A percentile compares a stretch with the other conserved stretches of the same genome.
These are phyloP conservation scores for Heloderma charlesbogerti DNA, from an alignment of 2,113 vertebrate species.

Conservation along the genomic window DNA sequence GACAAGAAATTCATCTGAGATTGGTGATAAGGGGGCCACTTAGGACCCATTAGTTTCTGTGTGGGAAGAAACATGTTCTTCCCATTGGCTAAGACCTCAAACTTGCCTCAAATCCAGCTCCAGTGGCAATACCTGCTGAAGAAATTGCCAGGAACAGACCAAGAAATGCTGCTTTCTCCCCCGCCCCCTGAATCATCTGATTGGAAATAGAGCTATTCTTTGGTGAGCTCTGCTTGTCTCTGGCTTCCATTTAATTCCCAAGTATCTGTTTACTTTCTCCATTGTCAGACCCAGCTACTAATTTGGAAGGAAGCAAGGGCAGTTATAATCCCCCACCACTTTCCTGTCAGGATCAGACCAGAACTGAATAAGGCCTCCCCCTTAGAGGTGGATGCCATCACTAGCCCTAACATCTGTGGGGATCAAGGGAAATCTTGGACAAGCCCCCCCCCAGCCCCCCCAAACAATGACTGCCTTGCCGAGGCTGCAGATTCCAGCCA, in stretches of 20 bases:
- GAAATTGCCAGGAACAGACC: neutral
- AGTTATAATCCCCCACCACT: neutral
- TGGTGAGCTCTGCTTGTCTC: neutral
- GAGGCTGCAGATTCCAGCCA: no score
- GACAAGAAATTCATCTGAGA: neutral
- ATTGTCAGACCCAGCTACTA: neutral
- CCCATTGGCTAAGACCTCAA: neutral
- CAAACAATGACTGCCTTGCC: no score
- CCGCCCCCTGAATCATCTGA: neutral
- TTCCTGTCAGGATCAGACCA: no score
- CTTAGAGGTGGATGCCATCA: no score
- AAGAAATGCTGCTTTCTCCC: neutral
- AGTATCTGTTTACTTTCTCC: neutral
- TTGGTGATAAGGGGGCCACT: neutral
- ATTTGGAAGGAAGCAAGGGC: neutral
- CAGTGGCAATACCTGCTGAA: neutral
- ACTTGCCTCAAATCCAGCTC: neutral
- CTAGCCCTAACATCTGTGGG: no score
- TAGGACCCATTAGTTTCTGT: neutral
- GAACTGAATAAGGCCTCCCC: no score
- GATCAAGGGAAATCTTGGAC: no score
- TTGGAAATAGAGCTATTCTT: neutral
- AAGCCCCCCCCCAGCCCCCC: no score
- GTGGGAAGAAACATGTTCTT: neutral
- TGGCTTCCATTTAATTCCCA: neutral